Evolutionary conservation across 2,113 vertebrate genomes (phyloP).

Genomic region (Sebastes schlegelii): DNA sequence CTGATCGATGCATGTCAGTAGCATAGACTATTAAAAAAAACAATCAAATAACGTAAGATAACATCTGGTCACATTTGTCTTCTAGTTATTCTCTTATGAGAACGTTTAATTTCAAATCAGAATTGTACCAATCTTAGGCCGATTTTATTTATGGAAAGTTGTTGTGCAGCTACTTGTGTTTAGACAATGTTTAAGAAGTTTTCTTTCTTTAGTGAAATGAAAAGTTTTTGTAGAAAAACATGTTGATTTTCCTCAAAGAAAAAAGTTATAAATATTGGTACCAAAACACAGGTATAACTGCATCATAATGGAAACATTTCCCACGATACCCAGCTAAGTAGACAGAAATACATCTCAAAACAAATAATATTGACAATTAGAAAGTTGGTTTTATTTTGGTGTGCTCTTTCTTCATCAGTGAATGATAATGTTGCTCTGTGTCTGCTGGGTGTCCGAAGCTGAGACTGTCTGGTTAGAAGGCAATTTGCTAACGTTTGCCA

Average conservation of each 20-base stretch:
- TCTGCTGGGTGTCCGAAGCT: too few species aligned
- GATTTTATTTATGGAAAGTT: background rate
- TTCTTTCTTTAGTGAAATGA: background rate
- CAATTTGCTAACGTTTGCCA: too few species aligned
- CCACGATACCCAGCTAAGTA: background rate
- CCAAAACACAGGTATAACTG: background rate
- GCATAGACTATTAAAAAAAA: background rate
- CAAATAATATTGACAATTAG: background rate
- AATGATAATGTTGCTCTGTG: too few species aligned
- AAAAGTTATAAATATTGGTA: background rate
- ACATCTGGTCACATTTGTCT: background rate
- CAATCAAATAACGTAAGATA: background rate
- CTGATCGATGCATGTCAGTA: background rate
- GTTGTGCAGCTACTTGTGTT: background rate
- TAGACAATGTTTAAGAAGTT: background rate
- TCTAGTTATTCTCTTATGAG: background rate
- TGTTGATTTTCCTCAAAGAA: background rate
- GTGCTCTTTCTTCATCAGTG: too few species aligned
- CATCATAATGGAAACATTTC: background rate
- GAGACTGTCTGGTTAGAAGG: too few species aligned
- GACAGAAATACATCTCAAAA: background rate
- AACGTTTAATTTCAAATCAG: background rate
- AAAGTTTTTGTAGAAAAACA: background rate
- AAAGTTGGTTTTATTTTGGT: too few species aligned
- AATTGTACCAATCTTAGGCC: background rate